phyloP scores from a whole-genome alignment of 2,888 invertebrate genomes.

The Baronia brevicornis region DNA sequence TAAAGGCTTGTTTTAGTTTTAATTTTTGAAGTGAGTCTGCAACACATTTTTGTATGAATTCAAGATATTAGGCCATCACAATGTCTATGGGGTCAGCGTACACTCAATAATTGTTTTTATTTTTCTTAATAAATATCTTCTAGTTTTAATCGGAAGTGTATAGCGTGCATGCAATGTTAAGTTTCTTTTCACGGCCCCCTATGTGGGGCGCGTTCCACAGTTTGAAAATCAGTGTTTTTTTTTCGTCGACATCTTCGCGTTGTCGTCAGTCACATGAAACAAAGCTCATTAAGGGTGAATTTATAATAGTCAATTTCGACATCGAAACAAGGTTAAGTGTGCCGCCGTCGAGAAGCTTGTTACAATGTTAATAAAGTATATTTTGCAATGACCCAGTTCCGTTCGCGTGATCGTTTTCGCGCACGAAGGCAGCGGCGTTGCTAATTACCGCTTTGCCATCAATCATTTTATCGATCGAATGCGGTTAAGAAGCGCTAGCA shows the following conservation, averaged over 20 bases:
- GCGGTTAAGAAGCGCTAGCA: slow-evolving; percentile 20
- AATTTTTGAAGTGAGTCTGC: no score
- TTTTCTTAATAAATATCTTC: no score
- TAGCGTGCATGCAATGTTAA: no score
- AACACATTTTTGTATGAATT: no score
- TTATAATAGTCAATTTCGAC: slow-evolving; percentile 65
- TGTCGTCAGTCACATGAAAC: slow-evolving; percentile 62
- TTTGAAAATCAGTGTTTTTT: no score
- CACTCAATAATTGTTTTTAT: no score
- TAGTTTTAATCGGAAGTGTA: no score
- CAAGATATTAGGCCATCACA: no score
- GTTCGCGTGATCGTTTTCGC: slow-evolving; percentile 32
- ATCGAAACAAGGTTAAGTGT: slow-evolving; percentile 29
- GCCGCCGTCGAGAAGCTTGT: slow-evolving; percentile 30
- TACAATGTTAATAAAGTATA: slow-evolving; percentile 29
- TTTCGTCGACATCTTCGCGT: slow-evolving; percentile 39
- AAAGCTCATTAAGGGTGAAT: slow-evolving; percentile 64
- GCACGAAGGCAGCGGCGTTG: slow-evolving; percentile 39
- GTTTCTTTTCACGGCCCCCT: no score
- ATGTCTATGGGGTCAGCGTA: no score
- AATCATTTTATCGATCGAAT: slow-evolving; percentile 42
- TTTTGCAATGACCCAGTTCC: slow-evolving; percentile 27
- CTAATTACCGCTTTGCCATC: slow-evolving; percentile 61
- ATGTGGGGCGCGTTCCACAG: no score
- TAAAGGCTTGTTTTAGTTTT: no score